phyloP scores from a whole-genome alignment of 2,797 vertebrate species.

The Propithecus deckenii region DNA sequence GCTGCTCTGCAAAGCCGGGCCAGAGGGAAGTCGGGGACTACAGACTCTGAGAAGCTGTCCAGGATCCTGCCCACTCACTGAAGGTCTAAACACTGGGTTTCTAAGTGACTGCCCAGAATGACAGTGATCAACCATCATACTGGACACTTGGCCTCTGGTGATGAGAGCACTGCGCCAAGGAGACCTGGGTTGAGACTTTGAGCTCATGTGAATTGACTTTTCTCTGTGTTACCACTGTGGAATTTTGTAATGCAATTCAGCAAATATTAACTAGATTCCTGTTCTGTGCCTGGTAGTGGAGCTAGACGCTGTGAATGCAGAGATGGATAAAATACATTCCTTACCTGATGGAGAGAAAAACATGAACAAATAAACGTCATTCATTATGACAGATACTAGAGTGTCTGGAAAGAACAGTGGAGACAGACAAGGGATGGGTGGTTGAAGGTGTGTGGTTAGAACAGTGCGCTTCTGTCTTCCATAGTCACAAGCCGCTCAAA shows the following conservation, averaged over 20 bases:
- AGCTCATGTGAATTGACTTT: not conserved
- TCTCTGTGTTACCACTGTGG: not conserved
- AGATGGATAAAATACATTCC: not conserved
- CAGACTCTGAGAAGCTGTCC: not conserved
- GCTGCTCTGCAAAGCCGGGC: not conserved
- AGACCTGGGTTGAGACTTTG: not conserved
- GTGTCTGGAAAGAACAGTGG: not conserved
- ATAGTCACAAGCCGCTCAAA: not conserved
- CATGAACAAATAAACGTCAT: not conserved
- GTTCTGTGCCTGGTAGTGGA: not conserved
- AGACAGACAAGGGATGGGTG: not conserved
- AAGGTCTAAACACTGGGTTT: not conserved
- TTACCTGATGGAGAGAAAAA: not conserved
- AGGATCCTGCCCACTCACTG: not conserved
- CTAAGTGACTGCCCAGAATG: slow-evolving; percentile 12
- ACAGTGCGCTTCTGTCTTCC: not conserved
- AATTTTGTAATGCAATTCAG: not conserved
- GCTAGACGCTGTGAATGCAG: not conserved
- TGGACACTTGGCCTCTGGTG: not conserved
- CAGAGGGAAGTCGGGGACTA: not conserved
- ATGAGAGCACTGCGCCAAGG: not conserved
- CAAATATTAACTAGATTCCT: not conserved
- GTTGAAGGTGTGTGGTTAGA: not conserved
- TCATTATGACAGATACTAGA: not conserved
- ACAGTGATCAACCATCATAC: not conserved